A percentile compares a stretch with the other conserved stretches of the same genome.
phyloP scores from a whole-genome alignment of 2,888 invertebrate genomes.

The Isoperla grammatica region DNA sequence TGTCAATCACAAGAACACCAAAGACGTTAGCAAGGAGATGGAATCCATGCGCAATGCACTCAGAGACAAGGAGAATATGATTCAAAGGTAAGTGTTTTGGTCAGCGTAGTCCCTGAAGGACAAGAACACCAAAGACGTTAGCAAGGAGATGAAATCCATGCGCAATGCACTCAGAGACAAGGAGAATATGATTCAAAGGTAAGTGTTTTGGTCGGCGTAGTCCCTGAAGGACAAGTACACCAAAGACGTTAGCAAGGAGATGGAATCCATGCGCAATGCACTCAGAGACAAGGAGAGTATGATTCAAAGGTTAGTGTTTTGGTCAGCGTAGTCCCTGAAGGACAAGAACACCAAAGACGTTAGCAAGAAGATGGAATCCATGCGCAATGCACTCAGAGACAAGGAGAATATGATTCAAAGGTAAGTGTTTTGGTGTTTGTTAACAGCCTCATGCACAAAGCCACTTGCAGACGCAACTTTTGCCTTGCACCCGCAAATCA shows the following conservation, averaged over 20 bases:
- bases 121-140: slow-evolving; percentile 40
- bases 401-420: slow-evolving; percentile 80
- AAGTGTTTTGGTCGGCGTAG: slow-evolving; percentile 25
- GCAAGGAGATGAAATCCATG: slow-evolving; percentile 61
- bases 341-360: slow-evolving; percentile 40
- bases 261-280: slow-evolving; percentile 64
- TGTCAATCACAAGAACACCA: slow-evolving; percentile 39
- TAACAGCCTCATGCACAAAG: too few relatives aligned
- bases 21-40: slow-evolving; percentile 50
- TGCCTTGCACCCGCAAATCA: too few relatives aligned
- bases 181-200: slow-evolving; percentile 77
- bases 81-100: slow-evolving; percentile 62
- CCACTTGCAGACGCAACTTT: too few relatives aligned
- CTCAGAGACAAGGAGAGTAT: slow-evolving; percentile 76
- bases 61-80: slow-evolving; percentile 75
- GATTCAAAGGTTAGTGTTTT: slow-evolving; percentile 64
- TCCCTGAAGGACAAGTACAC: slow-evolving; percentile 36
- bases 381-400: slow-evolving; percentile 66
- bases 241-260: slow-evolving; percentile 48
- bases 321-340: slow-evolving; percentile 11
- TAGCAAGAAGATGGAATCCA: slow-evolving; percentile 59
- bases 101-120: slow-evolving; percentile 19
- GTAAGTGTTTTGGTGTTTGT: too few relatives aligned
- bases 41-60: slow-evolving; percentile 66
- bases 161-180: slow-evolving; percentile 70